These are phyloP conservation scores for Papilio dardanus DNA, from an alignment of 1,140 invertebrate genomes.

Conservation along the genomic window DNA sequence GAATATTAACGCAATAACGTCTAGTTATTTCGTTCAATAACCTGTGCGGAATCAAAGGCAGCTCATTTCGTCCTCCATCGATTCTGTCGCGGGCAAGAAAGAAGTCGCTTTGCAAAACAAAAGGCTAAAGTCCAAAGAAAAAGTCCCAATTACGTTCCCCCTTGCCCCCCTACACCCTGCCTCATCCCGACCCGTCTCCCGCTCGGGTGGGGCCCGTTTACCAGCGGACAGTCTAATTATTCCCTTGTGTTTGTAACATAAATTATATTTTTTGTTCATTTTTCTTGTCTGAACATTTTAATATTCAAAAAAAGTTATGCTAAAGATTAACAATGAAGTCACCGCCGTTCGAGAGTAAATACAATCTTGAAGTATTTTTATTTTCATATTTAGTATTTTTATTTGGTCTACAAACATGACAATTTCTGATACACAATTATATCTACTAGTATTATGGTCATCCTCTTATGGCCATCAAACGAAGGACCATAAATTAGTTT, in stretches of 20 bases:
- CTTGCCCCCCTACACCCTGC: constrained; percentile 41
- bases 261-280: constrained; percentile 21
- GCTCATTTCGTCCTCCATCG: constrained; percentile 56
- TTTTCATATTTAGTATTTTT: too few relatives aligned
- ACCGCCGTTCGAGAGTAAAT: neutral
- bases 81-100: constrained; percentile 66
- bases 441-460: too few relatives aligned
- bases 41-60: constrained; percentile 27
- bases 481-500: neutral
- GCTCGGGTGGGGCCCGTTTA: constrained; percentile 46
- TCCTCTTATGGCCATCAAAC: neutral
- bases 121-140: constrained; percentile 77
- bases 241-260: neutral
- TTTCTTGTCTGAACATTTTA: constrained; percentile 18
- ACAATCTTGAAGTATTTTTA: neutral
- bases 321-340: neutral
- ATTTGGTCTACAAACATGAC: neutral
- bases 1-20: neutral
- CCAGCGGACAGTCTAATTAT: constrained; percentile 45
- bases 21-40: constrained; percentile 34
- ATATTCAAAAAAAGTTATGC: neutral
- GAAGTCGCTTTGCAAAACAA: constrained; percentile 79
- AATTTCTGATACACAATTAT: neutral
- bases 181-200: constrained; percentile 44
- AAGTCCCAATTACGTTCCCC: constrained; percentile 78